phyloP scores from a whole-genome alignment of 2,888 invertebrate genomes.

The Anoncus sp. region DNA sequence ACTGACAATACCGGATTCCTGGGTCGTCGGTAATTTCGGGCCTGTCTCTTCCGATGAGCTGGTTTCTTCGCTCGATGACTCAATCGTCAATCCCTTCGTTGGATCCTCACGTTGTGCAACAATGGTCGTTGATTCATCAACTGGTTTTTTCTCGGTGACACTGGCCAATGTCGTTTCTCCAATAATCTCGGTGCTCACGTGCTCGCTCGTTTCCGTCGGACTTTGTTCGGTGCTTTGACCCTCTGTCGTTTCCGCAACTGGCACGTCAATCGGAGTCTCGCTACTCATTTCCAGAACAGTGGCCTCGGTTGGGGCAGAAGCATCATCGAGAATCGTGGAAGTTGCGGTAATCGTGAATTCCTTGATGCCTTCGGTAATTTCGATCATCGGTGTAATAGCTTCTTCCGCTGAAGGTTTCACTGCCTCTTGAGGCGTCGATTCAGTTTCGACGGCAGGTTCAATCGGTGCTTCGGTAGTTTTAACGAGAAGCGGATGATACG shows the following conservation, averaged over 20 bases:
- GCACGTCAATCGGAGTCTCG: conserved; percentile 18
- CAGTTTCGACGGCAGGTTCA: conserved; percentile 23
- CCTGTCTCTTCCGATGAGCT: conserved; percentile 61
- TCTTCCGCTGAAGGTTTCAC: conserved; percentile 53
- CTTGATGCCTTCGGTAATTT: conserved; percentile 32
- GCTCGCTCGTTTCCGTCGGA: conserved; percentile 52
- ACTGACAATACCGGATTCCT: conserved; percentile 52
- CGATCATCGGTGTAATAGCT: conserved; percentile 16
- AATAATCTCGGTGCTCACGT: conserved; percentile 43
- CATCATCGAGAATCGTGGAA: background rate
- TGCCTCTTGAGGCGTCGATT: conserved; percentile 29
- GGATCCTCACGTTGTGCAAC: conserved; percentile 67
- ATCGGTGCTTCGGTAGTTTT: conserved; percentile 15
- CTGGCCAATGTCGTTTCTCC: conserved; percentile 33
- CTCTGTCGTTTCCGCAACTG: conserved; percentile 47
- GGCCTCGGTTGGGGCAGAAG: conserved; percentile 5
- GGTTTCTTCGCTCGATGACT: conserved; percentile 66
- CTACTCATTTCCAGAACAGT: conserved; percentile 10
- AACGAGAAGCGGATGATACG: conserved; percentile 67
- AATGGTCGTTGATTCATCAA: conserved; percentile 58
- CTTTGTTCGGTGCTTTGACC: conserved; percentile 51
- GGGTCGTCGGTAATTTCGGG: conserved; percentile 62
- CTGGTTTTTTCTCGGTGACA: conserved; percentile 60
- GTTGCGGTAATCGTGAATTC: conserved; percentile 20
- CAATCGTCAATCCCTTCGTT: conserved; percentile 65